Base-by-base conservation (phyloP, 2,888 invertebrate species). In the Drosophila birchii region DNA sequence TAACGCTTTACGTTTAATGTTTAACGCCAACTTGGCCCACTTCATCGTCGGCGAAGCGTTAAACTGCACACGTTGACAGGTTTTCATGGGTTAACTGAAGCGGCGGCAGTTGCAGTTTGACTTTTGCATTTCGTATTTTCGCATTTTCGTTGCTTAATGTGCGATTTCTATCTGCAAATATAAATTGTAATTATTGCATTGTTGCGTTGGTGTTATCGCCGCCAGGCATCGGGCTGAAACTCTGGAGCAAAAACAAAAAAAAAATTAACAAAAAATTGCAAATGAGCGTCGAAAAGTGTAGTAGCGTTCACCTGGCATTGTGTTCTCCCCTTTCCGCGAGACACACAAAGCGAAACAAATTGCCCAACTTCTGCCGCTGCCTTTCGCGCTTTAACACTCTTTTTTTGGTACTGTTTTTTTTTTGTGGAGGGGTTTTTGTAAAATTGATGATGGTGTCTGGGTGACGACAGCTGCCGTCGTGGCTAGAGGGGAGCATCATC, bases 101-200 rank as follows among this genome's bases (percentile, higher is more conserved):
- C 60, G 60, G 56, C 58, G 72, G 62, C 81, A 75, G 75, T 47
- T 23, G 66, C 56, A 44, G 29, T 49, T 61, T 59, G 51, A 63
- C 58, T 68, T 54, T 49, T 26, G 57, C 58, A 44, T 38, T 53
- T 71, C 58, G 69, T 68, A 62, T 69, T 44, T 23, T 69, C 64
- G 16, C 36, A 36, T 72, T 67, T 71, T 66, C 60, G 72, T 79
- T 79, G 86, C 84, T 89, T 89, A 86, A 88, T 86, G 86, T 86
- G 88, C 86, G 90, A 86, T 86, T 83, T 71, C 73, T 86, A 89
- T 86, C 86, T 68, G 79, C 75, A 72, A 80, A 83, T 89, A 89
- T 89, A 88, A 86, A 86, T 88, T 86, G 86, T 88, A 86, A 89
- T 86, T 89, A 88, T 86, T 86, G 78, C 88, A 86, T 80, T 88